These are phyloP conservation scores for Archips xylosteana DNA, from an alignment of 2,888 invertebrate genomes.

Conservation along the genomic window DNA sequence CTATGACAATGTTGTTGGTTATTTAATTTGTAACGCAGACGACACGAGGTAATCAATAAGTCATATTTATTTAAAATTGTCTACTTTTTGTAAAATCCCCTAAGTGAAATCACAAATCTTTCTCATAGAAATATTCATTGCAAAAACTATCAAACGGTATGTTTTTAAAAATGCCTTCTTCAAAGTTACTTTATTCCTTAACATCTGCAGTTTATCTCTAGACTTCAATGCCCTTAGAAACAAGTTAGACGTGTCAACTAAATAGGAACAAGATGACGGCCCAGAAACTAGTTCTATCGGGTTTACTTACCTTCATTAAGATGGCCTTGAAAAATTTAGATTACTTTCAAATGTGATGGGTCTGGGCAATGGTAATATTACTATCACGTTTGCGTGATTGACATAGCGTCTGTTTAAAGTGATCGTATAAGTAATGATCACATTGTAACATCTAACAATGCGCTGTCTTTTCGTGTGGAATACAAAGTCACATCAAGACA, in stretches of 20 bases:
- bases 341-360: background rate
- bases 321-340: background rate
- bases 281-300: slow-evolving; percentile 10
- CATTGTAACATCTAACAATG: background rate
- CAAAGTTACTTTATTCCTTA: background rate
- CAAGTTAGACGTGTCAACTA: slow-evolving; percentile 18
- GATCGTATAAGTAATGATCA: background rate
- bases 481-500: background rate
- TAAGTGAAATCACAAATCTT: no score
- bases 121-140: no score
- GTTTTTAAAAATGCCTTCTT: background rate
- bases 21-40: background rate
- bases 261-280: background rate
- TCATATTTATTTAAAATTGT: background rate
- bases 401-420: background rate
- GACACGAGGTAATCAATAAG: background rate
- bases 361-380: background rate
- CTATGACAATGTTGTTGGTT: background rate
- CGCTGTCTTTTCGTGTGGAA: background rate
- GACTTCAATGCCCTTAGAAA: slow-evolving; percentile 7
- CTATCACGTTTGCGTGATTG: background rate
- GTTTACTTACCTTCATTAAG: background rate
- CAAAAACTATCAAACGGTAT: no score
- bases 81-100: no score
- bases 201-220: background rate